phyloP scores from a whole-genome alignment of 2,888 invertebrate genomes.

The Ischnura elegans region DNA sequence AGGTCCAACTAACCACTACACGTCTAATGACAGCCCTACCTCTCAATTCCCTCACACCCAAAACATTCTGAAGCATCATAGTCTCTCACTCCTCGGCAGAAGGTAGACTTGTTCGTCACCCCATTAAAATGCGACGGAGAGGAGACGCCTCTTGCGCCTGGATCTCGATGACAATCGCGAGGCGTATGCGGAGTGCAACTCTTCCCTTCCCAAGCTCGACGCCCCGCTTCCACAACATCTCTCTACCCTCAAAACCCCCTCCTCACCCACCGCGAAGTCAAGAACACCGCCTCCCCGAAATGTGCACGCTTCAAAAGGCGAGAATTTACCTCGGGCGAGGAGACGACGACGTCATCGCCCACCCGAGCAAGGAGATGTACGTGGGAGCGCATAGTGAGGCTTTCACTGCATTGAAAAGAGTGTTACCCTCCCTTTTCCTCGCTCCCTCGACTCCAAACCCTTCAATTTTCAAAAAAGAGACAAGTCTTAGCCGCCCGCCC shows the following conservation, averaged over 20 bases:
- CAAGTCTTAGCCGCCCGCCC: too few species aligned
- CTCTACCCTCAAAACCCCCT: background rate
- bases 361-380: background rate
- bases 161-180: conserved; percentile 28
- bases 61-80: background rate
- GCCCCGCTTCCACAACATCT: background rate
- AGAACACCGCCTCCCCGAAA: background rate
- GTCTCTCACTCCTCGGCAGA: background rate
- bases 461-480: too few species aligned
- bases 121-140: conserved; percentile 31
- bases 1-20: too few species aligned
- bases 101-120: conserved; percentile 22
- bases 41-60: background rate
- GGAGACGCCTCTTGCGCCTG: too few species aligned
- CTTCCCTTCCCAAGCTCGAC: background rate
- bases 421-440: too few species aligned
- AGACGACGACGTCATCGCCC: background rate
- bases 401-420: too few species aligned
- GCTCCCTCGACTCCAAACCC: too few species aligned
- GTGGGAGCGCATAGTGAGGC: too few species aligned
- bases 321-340: background rate
- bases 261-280: background rate
- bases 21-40: too few species aligned
- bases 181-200: background rate
- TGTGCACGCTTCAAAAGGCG: background rate